Evolutionary conservation across 2,113 vertebrate species (phyloP), one percentile per base, ranked within the genome.

Genomic region (Uria aalge): DNA sequence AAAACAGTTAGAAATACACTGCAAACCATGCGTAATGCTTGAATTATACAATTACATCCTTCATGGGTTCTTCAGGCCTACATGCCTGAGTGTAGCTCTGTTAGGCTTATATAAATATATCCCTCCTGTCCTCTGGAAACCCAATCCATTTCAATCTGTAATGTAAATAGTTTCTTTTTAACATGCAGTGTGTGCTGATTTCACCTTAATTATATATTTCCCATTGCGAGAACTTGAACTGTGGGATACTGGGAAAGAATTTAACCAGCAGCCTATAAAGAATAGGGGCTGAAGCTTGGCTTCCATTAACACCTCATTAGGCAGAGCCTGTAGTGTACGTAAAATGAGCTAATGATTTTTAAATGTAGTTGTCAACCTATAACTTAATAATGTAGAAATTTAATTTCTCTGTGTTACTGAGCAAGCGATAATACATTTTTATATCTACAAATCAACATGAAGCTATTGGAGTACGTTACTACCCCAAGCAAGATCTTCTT

Each of bases 181-280:
- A 91, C 84, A 52, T 22, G 0, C 50, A 85, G 77, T 74, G 43
- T 95, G 89, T 83, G 77, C 78, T 95, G 95, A 96, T 95, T 96
- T 95, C 87, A 96, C 89, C 97, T 94, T 95, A 92, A 96, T 97
- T 96, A 91, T 96, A 69, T 91, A 92, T 91, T 96, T 96, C 95
- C 93, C 89, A 83, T 82, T 92, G 80, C 5, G 0, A 90, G 87
- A 94, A 88, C 63, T 79, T 7, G 6, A 69, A 83, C 91, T 79
- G 60, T 94, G 87, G 91, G 94, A 91, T 85, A 95, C 77, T 88
- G 89, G 41, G 63, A 96, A 97, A 88, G 91, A 96, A 97, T 94
- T 95, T 91, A 85, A 85, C 50, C 87, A 95, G 50, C 55, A 90
- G 63, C 74, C 93, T 91, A 92, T 96, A 96, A 97, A 95, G 84